These are phyloP conservation scores for Drosophila parvula DNA, from an alignment of 1,140 invertebrate genomes.

Conservation along the genomic window DNA sequence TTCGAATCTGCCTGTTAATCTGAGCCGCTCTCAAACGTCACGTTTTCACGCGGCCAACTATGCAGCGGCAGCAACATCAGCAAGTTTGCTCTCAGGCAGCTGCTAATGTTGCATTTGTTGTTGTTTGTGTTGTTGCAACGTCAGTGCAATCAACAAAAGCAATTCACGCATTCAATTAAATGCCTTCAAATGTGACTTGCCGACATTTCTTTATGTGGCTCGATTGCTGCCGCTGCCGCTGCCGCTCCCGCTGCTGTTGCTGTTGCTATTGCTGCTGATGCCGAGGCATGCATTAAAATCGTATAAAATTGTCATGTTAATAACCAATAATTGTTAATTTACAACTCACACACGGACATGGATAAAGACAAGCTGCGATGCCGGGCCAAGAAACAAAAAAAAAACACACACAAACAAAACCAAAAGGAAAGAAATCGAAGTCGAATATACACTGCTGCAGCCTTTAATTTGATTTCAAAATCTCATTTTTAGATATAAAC, in stretches of 20 bases:
- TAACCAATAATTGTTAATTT: constrained; percentile 83
- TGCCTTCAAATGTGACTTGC: constrained; percentile 80
- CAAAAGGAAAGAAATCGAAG: constrained; percentile 10
- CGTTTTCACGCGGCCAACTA: constrained; percentile 78
- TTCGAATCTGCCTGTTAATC: constrained; percentile 77
- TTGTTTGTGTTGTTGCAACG: constrained; percentile 18
- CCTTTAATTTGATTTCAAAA: not conserved
- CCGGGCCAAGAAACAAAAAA: constrained; percentile 15
- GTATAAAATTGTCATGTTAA: constrained; percentile 84
- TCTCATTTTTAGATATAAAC: not conserved
- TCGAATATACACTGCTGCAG: constrained; percentile 2
- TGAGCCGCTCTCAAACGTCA: constrained; percentile 75
- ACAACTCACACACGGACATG: constrained; percentile 65
- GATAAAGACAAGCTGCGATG: constrained; percentile 20
- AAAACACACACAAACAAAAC: not conserved
- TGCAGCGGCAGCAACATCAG: constrained; percentile 61
- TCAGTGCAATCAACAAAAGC: constrained; percentile 77
- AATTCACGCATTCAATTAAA: constrained; percentile 83
- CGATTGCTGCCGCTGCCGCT: constrained; percentile 19
- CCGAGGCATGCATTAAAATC: constrained; percentile 77
- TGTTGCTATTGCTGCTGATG: not conserved
- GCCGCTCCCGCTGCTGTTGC: constrained; percentile 13
- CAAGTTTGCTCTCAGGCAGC: constrained; percentile 40
- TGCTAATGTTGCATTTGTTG: constrained; percentile 15
- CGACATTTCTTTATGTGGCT: constrained; percentile 61